Conservation (phyloP, 2,888 invertebrate species). For the Acanthopleura granulata region DNA sequence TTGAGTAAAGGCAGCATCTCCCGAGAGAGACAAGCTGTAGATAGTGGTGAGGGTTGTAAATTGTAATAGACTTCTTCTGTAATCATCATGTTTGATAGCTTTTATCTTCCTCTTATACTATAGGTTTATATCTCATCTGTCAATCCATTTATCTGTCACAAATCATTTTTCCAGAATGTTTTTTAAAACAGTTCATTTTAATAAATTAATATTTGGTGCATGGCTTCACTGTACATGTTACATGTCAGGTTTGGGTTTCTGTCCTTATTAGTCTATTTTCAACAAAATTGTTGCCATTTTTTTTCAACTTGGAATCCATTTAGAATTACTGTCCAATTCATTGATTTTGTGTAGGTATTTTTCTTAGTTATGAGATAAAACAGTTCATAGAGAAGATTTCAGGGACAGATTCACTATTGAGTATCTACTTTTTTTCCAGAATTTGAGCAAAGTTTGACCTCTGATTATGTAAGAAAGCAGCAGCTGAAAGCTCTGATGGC, state of each 20-base stretch:
- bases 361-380: neutral
- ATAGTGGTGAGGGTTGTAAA: conserved; percentile 78
- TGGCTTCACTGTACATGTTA: too few species aligned
- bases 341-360: neutral
- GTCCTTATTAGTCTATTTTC: too few species aligned
- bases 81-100: too few species aligned
- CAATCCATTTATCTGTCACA: too few species aligned
- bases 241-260: too few species aligned
- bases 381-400: too few species aligned
- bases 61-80: too few species aligned
- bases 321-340: neutral
- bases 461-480: conserved; percentile 82
- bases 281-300: neutral
- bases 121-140: too few species aligned
- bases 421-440: conserved; percentile 72
- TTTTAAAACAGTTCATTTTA: too few species aligned
- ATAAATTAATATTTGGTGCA: too few species aligned
- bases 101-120: too few species aligned
- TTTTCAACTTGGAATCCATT: neutral
- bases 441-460: conserved; percentile 84
- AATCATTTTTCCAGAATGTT: too few species aligned
- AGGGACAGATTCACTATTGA: neutral
- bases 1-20: conserved; percentile 88
- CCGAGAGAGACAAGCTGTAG: conserved; percentile 88
- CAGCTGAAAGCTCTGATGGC: conserved; percentile 82